Evolutionary conservation across 2,888 invertebrate species (phyloP).

Genomic region (Cenopis cana): DNA sequence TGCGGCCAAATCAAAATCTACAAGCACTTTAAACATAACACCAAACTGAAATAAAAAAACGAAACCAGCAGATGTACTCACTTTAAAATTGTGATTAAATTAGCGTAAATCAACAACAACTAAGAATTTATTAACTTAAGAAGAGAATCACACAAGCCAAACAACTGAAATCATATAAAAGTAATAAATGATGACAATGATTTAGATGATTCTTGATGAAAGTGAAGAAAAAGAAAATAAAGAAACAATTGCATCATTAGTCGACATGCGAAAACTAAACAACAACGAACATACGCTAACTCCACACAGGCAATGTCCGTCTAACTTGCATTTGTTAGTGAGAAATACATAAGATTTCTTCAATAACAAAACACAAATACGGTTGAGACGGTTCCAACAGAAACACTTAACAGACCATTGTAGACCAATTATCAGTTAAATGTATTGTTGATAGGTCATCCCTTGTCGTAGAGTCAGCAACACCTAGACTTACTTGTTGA

Average conservation of each 20-base stretch:
- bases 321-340: neutral
- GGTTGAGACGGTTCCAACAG: neutral
- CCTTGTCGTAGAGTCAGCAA: slow-evolving; percentile 39
- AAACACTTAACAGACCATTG: neutral
- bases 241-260: slow-evolving; percentile 10
- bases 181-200: slow-evolving; percentile 30
- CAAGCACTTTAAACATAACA: neutral
- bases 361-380: neutral
- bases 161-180: slow-evolving; percentile 35
- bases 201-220: neutral
- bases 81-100: neutral
- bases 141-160: slow-evolving; percentile 25
- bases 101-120: slow-evolving; percentile 15
- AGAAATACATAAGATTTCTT: neutral
- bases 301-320: slow-evolving; percentile 3
- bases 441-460: neutral
- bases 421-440: neutral
- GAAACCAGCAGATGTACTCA: slow-evolving; percentile 1
- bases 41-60: slow-evolving; percentile 9
- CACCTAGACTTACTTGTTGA: slow-evolving; percentile 74
- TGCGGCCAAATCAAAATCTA: slow-evolving; percentile 1
- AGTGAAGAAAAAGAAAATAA: slow-evolving; percentile 11
- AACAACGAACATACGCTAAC: slow-evolving; percentile 16
- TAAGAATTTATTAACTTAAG: slow-evolving; percentile 8
- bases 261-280: slow-evolving; percentile 35